Base-by-base conservation (phyloP, 2,797 vertebrate species). In the Galagoides demidoff region DNA sequence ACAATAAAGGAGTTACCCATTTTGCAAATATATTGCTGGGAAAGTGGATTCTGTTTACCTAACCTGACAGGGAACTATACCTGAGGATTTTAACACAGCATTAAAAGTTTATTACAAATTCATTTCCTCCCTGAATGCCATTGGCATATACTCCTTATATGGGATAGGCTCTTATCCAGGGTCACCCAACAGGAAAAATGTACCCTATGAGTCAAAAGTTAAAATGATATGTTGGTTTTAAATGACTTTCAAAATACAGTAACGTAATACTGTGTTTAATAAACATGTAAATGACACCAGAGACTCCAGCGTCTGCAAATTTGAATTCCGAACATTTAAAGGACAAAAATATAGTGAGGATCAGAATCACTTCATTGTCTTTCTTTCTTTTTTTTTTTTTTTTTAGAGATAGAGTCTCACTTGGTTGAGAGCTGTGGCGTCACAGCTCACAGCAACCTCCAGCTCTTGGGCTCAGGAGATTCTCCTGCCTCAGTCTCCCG, bases 301-400 rank as follows among this genome's bases (percentile, higher is more conserved):
- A 20, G 70, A 85, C 1, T 43, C 45, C 49, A 55, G 23, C 34
- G 31, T 39, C 43, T 27, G 11, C 27, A 39, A 63, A 66, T 8
- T 37, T 14, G 43, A 74, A 85, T 88, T 85, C 92, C 74, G 90
- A 27, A 55, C 76, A 93, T 87, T 71, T 88, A 88, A 98, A 96
- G 92, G 85, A 93, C 25, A 70, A 95, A 73, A 96, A 81, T 68
- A n/a, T 19, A 85, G 85, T 76, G 25, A 64, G 34, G 7, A 92
- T 73, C 39, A 85, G 59, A 25, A 61, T 94, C 83, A 95, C 49
- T 16, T 52, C 14, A 52, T 52, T 52, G 7, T 43, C 39, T 43
- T 43, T 43, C 39, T 43, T 43, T 43, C 39, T 7, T 43, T 39
- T 5, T 39, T 39, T 39, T 43, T 39, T 39, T 39, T 39, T 39